phyloP scores from a whole-genome alignment of 2,797 vertebrate species.

The Propithecus deckenii region DNA sequence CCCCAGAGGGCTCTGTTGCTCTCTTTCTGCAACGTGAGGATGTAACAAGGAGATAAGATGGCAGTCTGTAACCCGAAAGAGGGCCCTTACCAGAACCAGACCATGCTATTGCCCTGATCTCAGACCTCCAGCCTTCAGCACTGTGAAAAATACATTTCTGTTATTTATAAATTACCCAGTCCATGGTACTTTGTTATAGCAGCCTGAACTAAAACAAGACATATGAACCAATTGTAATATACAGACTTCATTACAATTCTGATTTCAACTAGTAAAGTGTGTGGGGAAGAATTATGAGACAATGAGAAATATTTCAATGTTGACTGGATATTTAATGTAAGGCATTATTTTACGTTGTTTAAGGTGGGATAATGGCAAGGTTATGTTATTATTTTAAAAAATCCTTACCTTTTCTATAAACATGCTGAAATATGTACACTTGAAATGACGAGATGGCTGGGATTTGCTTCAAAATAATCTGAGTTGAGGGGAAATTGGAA shows the following conservation, averaged over 20 bases:
- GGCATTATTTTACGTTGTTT: not conserved
- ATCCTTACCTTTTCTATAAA: not conserved
- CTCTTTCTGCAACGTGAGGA: not conserved
- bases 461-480: slow-evolving; percentile 31
- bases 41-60: not conserved
- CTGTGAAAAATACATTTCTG: not conserved
- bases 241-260: not conserved
- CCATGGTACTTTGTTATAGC: not conserved
- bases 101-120: too few relatives aligned
- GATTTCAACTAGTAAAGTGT: not conserved
- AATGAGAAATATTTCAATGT: not conserved
- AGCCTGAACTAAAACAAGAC: not conserved
- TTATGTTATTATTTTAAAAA: not conserved
- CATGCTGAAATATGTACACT: not conserved
- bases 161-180: not conserved
- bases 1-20: not conserved
- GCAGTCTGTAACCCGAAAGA: not conserved
- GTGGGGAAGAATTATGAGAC: not conserved
- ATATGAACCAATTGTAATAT: not conserved
- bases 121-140: not conserved
- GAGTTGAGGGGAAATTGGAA: not conserved
- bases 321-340: not conserved
- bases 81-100: not conserved
- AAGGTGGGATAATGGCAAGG: not conserved
- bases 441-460: not conserved